These are phyloP conservation scores for Apis dorsata DNA, from an alignment of 1,140 invertebrate genomes.

Conservation along the genomic window DNA sequence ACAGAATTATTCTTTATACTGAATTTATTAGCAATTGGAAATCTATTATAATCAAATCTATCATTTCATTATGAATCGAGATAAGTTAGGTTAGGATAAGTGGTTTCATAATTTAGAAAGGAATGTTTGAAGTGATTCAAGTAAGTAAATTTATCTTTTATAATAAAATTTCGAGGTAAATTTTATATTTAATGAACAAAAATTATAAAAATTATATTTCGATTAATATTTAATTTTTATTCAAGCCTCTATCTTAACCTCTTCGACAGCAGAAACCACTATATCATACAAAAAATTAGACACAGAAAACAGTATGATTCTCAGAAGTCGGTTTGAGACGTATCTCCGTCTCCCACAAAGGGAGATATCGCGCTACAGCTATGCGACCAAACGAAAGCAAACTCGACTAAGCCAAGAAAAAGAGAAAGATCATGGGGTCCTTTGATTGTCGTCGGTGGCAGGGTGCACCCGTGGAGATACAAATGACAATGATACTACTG, in stretches of 20 bases:
- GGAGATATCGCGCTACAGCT: constrained; percentile 30
- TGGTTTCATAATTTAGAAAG: neutral
- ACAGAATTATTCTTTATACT: neutral
- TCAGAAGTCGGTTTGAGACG: constrained; percentile 30
- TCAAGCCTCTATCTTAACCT: neutral
- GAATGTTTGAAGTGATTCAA: too few relatives aligned
- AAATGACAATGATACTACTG: constrained; percentile 76
- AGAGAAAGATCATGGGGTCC: constrained; percentile 26
- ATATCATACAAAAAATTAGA: neutral
- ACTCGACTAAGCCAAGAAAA: neutral
- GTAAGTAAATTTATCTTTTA: too few relatives aligned
- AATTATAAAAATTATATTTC: too few relatives aligned
- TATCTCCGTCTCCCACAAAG: constrained; percentile 45
- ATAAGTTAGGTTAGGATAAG: too few relatives aligned
- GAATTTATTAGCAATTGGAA: constrained; percentile 38
- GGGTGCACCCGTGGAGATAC: constrained; percentile 73
- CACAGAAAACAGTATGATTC: constrained; percentile 8
- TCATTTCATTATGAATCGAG: neutral
- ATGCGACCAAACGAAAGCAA: constrained; percentile 11
- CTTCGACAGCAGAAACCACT: neutral
- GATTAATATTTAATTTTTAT: neutral
- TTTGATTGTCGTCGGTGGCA: constrained; percentile 68
- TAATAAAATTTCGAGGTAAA: too few relatives aligned
- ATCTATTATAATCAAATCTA: neutral
- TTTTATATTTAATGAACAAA: too few relatives aligned